A percentile compares a stretch with the other conserved stretches of the same genome.
These are phyloP conservation scores for Plotosus lineatus DNA, from an alignment of 2,113 vertebrate species.

Conservation along the genomic window DNA sequence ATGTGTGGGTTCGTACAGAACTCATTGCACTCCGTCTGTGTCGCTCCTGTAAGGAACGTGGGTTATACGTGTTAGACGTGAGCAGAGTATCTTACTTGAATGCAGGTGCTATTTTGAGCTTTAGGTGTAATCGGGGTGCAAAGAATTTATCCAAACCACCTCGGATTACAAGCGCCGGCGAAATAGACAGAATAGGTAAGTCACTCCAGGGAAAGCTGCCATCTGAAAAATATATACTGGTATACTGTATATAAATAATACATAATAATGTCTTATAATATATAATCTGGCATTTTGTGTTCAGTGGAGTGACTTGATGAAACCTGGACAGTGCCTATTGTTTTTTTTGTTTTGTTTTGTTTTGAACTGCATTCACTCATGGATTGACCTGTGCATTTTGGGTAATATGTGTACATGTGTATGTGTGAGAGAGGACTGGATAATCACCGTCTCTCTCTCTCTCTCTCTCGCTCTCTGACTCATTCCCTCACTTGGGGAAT, in stretches of 20 bases:
- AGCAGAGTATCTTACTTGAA: constrained; percentile 29
- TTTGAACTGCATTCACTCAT: neutral
- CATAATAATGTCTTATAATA: neutral
- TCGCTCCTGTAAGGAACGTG: neutral
- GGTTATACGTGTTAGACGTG: constrained; percentile 14
- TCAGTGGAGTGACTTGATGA: neutral
- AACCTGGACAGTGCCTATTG: constrained; percentile 15
- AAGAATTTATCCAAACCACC: neutral
- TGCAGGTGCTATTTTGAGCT: constrained; percentile 25
- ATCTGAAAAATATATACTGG: neutral
- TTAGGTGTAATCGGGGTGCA: constrained; percentile 14
- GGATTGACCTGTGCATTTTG: neutral
- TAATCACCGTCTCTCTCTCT: constrained; percentile 17
- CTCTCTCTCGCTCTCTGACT: constrained; percentile 13
- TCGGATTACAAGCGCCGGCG: constrained; percentile 3
- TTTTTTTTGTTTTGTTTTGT: neutral
- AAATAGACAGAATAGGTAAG: neutral
- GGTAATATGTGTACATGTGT: constrained; percentile 42
- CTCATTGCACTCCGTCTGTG: constrained; percentile 25
- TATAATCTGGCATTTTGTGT: constrained; percentile 3
- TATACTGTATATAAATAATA: neutral
- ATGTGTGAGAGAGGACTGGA: constrained; percentile 25
- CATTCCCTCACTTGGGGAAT: constrained; percentile 3
- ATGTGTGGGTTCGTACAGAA: constrained; percentile 15
- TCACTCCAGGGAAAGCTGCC: constrained; percentile 2